Base-by-base conservation (phyloP, 2,888 invertebrate species). In the Scaptomyza cyrtandrae region DNA sequence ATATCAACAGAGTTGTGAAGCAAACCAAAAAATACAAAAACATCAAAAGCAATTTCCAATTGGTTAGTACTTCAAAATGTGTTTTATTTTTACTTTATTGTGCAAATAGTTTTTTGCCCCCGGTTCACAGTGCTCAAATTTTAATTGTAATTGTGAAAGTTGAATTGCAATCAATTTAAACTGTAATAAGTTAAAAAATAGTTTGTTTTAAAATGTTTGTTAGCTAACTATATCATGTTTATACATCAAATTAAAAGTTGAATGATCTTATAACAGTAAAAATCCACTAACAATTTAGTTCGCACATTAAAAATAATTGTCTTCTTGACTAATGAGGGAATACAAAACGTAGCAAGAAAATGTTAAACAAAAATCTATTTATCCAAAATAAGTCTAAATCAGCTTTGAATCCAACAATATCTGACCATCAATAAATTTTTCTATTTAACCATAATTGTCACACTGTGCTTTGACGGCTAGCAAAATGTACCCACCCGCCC, bases 31-130 rank as follows among this genome's bases (percentile, higher is more conserved):
- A 24, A 58, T 61, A 52, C 39, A 57, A 80, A 62, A 29, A 49
- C 19, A 35, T n/a, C 54, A 66, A 50, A 27, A 46, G 60, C n/a
- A 35, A 53, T 52, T 58, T 65, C 56, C 58, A 80, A 74, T 88
- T 78, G 88, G 88, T 86, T 45, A 61, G 78, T 74, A 78, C 45
- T 69, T 61, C 19, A 27, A 41, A 56, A 16, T 49, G n/a, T 57
- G 50, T 59, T 69, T 68, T 65, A 58, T 56, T 53, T 78, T 45
- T 44, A 60, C 35, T 48, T 55, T 58, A 53, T 53, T 65, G 56
- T 44, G 33, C 39, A 56, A 65, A 62, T 44, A 35, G 35, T 55
- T 55, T 59, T 50, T 67, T 62, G 57, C 55, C 46, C 41, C 45
- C 46, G 33, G 24, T 5, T 53, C 10, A 83, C 80, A 59, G 68